Percentiles rank a stretch among this genome's conserved stretches.
These are phyloP conservation scores for Diabrotica balteata DNA, from an alignment of 2,888 invertebrate genomes.

Conservation along the genomic window DNA sequence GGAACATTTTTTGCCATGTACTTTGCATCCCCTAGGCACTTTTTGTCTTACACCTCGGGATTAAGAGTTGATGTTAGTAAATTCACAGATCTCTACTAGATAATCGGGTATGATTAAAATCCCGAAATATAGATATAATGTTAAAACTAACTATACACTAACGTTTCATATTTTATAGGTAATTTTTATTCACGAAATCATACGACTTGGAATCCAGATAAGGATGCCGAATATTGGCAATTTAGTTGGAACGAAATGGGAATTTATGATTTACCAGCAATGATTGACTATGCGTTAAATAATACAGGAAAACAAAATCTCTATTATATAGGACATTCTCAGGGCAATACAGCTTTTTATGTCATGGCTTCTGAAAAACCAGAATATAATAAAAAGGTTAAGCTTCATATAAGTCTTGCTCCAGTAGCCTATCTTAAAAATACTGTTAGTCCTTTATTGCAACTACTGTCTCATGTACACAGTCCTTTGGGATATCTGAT, in stretches of 20 bases:
- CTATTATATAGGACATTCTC: conserved; percentile 76
- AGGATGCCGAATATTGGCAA: conserved; percentile 47
- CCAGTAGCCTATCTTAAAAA: conserved; percentile 72
- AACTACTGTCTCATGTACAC: conserved; percentile 42
- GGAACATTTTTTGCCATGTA: too few relatives aligned
- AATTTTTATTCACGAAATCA: too few relatives aligned
- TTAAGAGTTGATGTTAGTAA: too few relatives aligned
- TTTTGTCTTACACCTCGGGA: too few relatives aligned
- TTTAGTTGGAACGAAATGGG: conserved; percentile 86
- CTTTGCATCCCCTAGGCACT: too few relatives aligned
- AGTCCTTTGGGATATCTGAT: conserved; percentile 38
- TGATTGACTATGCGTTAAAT: conserved; percentile 74
- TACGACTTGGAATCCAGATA: too few relatives aligned
- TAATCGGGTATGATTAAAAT: too few relatives aligned
- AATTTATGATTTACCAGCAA: conserved; percentile 77
- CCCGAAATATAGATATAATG: too few relatives aligned
- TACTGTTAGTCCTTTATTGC: conserved; percentile 56
- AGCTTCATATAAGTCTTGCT: conserved; percentile 71
- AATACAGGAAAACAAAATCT: conserved; percentile 67
- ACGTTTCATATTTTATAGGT: too few relatives aligned
- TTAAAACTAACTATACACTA: too few relatives aligned
- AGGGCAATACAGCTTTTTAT: conserved; percentile 68
- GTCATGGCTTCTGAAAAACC: conserved; percentile 71
- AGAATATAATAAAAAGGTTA: conserved; percentile 72
- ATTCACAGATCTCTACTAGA: too few relatives aligned